These are phyloP conservation scores for Ciconia maguari DNA, from an alignment of 2,113 vertebrate species.

Conservation along the genomic window DNA sequence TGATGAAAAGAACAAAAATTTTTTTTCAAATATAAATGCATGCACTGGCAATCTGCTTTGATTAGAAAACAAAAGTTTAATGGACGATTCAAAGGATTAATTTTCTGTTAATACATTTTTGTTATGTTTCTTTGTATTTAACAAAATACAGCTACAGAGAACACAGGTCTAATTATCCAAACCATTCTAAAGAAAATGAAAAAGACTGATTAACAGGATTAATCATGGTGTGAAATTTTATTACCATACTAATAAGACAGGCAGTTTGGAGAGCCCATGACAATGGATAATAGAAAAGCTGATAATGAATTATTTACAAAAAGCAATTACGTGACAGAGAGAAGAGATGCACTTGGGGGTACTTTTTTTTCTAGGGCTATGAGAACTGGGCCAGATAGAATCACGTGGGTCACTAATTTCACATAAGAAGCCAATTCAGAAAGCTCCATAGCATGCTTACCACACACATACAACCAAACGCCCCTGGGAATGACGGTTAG, in stretches of 20 bases:
- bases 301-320: background rate
- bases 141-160: background rate
- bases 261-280: background rate
- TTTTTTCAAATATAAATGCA: background rate
- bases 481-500: background rate
- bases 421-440: background rate
- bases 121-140: background rate
- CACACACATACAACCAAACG: background rate
- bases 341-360: background rate
- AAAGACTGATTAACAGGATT: background rate
- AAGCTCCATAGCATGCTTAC: background rate
- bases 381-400: background rate
- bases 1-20: background rate
- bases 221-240: background rate
- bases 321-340: background rate
- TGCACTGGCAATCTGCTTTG: background rate
- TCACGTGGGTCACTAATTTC: background rate
- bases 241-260: background rate
- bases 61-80: background rate
- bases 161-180: background rate
- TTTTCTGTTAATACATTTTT: background rate
- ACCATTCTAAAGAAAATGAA: background rate
- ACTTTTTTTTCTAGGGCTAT: background rate
- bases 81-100: background rate
- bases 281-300: background rate